These are phyloP conservation scores for Lophius piscatorius DNA, from an alignment of 2,113 vertebrate genomes.

Conservation along the genomic window DNA sequence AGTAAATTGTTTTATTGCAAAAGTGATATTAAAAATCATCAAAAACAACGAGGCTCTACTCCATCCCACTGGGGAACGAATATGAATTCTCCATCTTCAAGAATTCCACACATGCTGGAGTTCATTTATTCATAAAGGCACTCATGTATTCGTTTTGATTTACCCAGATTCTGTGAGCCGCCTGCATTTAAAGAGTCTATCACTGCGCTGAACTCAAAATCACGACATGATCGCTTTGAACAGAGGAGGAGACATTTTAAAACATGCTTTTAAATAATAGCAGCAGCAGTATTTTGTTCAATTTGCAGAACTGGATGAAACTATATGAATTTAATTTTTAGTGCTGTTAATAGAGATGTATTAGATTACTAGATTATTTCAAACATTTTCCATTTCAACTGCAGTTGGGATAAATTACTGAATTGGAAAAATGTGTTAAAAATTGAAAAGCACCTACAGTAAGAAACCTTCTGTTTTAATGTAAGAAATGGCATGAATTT, in stretches of 20 bases:
- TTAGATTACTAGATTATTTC: too few species aligned
- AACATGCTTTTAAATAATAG: background rate
- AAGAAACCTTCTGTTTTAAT: background rate
- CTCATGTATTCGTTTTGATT: slow-evolving; percentile 22
- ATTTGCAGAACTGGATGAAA: slow-evolving; percentile 13
- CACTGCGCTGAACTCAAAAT: slow-evolving; percentile 10
- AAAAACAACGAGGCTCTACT: background rate
- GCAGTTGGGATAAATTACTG: too few species aligned
- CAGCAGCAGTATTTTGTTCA: background rate
- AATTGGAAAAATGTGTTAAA: too few species aligned
- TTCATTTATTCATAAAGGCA: slow-evolving; percentile 36
- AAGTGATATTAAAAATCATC: background rate
- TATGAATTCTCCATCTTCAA: slow-evolving; percentile 34
- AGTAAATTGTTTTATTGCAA: background rate
- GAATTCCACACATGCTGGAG: background rate
- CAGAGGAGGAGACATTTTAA: background rate
- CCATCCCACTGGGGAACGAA: slow-evolving; percentile 8
- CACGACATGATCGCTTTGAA: background rate
- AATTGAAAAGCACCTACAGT: background rate
- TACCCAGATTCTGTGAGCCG: background rate
- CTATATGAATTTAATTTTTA: too few species aligned
- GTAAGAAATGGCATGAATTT: background rate
- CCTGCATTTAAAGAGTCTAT: slow-evolving; percentile 10
- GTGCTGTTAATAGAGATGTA: too few species aligned
- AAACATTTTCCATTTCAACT: too few species aligned